Percentiles rank a stretch among this genome's conserved stretches.
phyloP scores from a whole-genome alignment of 2,888 invertebrate genomes.

The Leucozona laternaria region DNA sequence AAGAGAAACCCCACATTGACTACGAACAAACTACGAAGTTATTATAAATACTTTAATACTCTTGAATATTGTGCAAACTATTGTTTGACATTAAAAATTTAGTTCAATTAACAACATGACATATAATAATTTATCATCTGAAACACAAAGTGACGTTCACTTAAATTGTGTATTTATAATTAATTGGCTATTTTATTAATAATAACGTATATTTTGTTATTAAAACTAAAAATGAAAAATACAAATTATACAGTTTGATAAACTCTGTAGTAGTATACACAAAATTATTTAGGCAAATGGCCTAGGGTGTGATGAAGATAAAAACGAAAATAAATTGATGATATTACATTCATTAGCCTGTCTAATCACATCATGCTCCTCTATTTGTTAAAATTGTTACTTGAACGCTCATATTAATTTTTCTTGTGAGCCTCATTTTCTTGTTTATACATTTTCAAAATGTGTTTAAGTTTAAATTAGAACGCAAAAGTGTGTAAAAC shows the following conservation, averaged over 20 bases:
- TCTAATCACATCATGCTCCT: slow-evolving; percentile 77
- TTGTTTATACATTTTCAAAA: slow-evolving; percentile 7
- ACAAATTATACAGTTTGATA: slow-evolving; percentile 5
- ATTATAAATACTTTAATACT: background rate
- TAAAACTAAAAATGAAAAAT: background rate
- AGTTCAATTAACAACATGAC: slow-evolving; percentile 37
- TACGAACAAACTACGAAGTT: background rate
- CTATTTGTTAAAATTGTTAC: slow-evolving; percentile 41
- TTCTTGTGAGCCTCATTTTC: background rate
- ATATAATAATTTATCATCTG: slow-evolving; percentile 28
- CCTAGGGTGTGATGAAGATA: slow-evolving; percentile 44
- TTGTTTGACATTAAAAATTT: background rate
- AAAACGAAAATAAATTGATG: slow-evolving; percentile 51
- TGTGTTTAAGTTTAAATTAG: slow-evolving; percentile 39
- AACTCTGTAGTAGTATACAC: slow-evolving; percentile 1
- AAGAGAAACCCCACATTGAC: background rate
- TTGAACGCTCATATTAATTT: slow-evolving; percentile 7
- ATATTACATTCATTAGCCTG: slow-evolving; percentile 74
- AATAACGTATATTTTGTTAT: slow-evolving; percentile 29
- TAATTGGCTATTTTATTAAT: background rate
- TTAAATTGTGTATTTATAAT: slow-evolving; percentile 38
- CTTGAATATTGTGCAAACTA: background rate
- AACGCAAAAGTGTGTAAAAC: slow-evolving; percentile 51
- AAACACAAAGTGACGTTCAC: slow-evolving; percentile 38
- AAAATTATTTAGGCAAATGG: slow-evolving; percentile 26